Evolutionary conservation across 2,888 invertebrate species (phyloP), one percentile per base, ranked within the genome.

Genomic region (Lacanobia wlatinum): DNA sequence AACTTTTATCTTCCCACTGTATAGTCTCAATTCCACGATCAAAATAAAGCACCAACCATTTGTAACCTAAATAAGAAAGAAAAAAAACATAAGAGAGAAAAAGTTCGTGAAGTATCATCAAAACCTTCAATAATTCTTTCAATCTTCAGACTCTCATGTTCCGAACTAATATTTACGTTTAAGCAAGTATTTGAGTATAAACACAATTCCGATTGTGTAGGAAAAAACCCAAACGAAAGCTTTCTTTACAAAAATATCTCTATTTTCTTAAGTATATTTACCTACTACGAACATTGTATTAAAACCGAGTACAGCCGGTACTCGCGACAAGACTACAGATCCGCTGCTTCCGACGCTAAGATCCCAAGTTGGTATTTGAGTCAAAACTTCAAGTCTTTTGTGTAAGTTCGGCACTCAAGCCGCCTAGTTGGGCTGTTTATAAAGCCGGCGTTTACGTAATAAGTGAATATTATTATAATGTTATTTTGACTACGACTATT

Each of bases 341-440:
- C 78, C 68, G 70, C 88, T 88, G 89, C 87, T 82, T 81, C 86
- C 86, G 87, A 89, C 89, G 85, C 82, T 77, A 82, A 90, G 87
- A 90, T 87, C 74, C 73, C 83, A 90, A 90, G 87, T 91, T 87
- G 63, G 80, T 84, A 85, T 86, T 87, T 77, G 77, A 86, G 84
- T 82, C 85, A 77, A 84, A 91, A 89, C 88, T 90, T 88, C 83
- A 78, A 82, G 88, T 85, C 90, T 91, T 90, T 91, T 91, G 90
- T 92, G 84, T 88, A 87, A 91, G 83, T 91, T 91, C 82, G 76
- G 78, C 85, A 84, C 84, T 84, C 72, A 83, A 74, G 74, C 68
- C 76, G 77, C 76, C 85, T 86, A 84, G 87, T 87, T 85, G 83
- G 76, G 82, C 70, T 84, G 81, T 84, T 86, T 84, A 81, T 72